Base-by-base conservation (phyloP, 2,113 vertebrate species). In the Seriola aureovittata region DNA sequence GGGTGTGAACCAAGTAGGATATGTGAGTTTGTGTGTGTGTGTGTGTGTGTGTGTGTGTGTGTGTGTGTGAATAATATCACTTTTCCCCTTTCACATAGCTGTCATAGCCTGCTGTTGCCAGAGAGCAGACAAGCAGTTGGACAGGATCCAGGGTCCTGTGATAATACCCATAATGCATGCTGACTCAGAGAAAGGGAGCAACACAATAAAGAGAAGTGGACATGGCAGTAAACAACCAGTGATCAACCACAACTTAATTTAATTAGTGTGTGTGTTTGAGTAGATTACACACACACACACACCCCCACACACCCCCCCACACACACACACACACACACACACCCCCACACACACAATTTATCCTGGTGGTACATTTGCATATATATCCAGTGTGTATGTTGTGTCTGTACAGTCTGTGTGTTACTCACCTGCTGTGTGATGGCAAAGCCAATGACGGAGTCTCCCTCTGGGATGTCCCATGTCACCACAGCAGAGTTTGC, bases 401-500 rank as follows among this genome's bases (percentile, higher is more conserved):
- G 38, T 21, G 23, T 75, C 3, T 58, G 59, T n/a, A 2, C 7
- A 67, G 48, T 52, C 5, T 71, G 16, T 14, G 58, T 19, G 52
- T 46, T 48, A 73, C 74, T 16, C 93, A 99, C 98, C 98, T 99
- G 97, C 80, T 99, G 98, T 82, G 98, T 98, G 93, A 99, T 97
- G 55, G 97, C 97, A 90, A 99, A 99, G 90, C 98, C 98, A 19
- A 99, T 99, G 95, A 98, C 96, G 36, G 96, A 95, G 87, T 98
- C 97, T 8, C 97, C 97, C 75, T 98, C 97, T n/a, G 97, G 96
- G 78, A 98, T 97, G 70, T 99, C 98, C 98, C 98, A 99, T 89
- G 97, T 97, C 93, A 99, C 97, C 82, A 98, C 96, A 0, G 96
- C 98, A 3, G 96, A 97, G 93, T 97, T 99, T 78, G 96, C 96